phyloP scores from a whole-genome alignment of 2,888 invertebrate species.

The Catocala nupta region DNA sequence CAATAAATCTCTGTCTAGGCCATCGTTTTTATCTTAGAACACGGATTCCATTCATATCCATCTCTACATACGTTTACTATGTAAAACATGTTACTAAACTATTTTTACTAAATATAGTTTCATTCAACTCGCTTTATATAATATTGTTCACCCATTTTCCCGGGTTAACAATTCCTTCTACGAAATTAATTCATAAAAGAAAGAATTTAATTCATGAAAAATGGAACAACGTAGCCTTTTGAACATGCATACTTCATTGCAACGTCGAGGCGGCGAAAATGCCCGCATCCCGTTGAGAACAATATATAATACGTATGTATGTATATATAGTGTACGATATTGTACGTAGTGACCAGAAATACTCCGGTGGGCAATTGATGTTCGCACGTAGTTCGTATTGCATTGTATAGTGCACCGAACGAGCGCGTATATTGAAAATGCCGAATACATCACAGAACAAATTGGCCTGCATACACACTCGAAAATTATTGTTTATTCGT shows the following conservation, averaged over 20 bases:
- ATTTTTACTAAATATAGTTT: background rate
- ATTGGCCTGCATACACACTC: conserved; percentile 8
- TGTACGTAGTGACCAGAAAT: conserved; percentile 21
- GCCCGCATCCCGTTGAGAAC: conserved; percentile 2
- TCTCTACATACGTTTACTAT: no score
- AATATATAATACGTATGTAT: background rate
- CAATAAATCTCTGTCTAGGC: no score
- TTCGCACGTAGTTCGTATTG: conserved; percentile 22
- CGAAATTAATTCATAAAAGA: conserved; percentile 1
- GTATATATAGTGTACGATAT: background rate
- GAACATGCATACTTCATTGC: conserved; percentile 4
- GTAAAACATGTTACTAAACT: no score
- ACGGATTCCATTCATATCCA: no score
- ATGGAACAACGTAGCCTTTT: background rate
- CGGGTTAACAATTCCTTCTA: no score
- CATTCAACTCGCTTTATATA: background rate
- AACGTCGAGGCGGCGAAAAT: background rate
- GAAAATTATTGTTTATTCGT: conserved; percentile 8
- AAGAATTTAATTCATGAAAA: background rate
- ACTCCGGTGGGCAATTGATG: conserved; percentile 34
- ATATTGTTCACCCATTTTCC: no score
- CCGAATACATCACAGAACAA: conserved; percentile 12
- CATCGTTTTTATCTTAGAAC: no score
- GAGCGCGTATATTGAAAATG: no score
- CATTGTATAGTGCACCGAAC: conserved; percentile 17